Percentiles rank a stretch among this genome's conserved stretches.
Evolutionary conservation across 2,797 vertebrate genomes (phyloP).

Genomic region (Hybognathus amarus): DNA sequence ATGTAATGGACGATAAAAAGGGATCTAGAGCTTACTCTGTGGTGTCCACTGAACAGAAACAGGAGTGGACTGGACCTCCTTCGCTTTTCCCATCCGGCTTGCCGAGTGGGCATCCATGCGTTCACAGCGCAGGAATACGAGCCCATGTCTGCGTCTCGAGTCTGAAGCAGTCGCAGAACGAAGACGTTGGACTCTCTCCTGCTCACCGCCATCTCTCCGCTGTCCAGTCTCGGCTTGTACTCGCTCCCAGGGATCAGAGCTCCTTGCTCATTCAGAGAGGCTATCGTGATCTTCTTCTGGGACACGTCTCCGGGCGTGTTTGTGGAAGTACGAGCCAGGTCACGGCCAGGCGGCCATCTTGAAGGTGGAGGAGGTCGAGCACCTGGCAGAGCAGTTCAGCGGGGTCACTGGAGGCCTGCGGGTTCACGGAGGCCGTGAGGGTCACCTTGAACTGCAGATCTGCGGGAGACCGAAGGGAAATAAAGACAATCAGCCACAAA

Average conservation of each 20-base stretch:
- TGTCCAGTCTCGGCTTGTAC: conserved; percentile 72
- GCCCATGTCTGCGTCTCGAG: conserved; percentile 78
- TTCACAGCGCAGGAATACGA: conserved; percentile 72
- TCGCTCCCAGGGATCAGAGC: conserved; percentile 69
- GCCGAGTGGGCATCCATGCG: conserved; percentile 64
- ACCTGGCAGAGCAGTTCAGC: conserved; percentile 79
- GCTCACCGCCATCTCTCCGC: conserved; percentile 78
- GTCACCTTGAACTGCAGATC: conserved; percentile 79
- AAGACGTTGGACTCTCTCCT: conserved; percentile 72
- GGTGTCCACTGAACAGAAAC: conserved; percentile 69
- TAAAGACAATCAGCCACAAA: background rate
- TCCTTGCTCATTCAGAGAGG: conserved; percentile 76
- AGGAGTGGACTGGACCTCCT: conserved; percentile 63
- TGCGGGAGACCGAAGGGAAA: conserved; percentile 54
- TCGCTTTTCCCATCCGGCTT: conserved; percentile 61
- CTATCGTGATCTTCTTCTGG: conserved; percentile 64
- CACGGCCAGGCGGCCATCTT: conserved; percentile 68
- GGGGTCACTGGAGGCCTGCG: conserved; percentile 78
- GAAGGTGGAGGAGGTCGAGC: conserved; percentile 52
- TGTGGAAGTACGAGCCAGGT: conserved; percentile 78
- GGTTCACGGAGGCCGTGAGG: conserved; percentile 71
- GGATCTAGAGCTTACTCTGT: conserved; percentile 67
- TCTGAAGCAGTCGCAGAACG: conserved; percentile 81
- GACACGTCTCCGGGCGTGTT: conserved; percentile 36
- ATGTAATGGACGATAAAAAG: background rate